Base-by-base conservation (phyloP, 2,797 vertebrate genomes). In the Chloroceryle amazona region DNA sequence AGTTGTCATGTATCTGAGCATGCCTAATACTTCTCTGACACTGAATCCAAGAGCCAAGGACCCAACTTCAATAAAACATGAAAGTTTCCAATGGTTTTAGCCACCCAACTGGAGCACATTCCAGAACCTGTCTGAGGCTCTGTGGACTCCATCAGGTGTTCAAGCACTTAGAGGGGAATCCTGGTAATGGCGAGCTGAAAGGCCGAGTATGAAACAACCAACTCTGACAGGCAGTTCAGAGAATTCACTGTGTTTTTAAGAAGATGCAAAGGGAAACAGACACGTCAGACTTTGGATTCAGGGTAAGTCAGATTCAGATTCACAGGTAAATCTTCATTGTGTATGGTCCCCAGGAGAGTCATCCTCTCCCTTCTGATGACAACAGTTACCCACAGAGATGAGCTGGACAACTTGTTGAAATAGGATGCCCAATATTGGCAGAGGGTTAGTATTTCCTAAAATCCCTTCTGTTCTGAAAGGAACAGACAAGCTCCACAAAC, bases 391-490 rank as follows among this genome's bases (percentile, higher is more conserved):
- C 37, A 54, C 18, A n/a, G 47, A 84, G 47, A 49, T 21, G 23
- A 60, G 44, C 7, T 44, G 66, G 44, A 26, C 35, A 84, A 28
- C 22, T 51, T 37, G 19, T n/a, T 20, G n/a, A 75, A 95, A n/a
- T 52, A 61, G 67, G 19, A 63, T 31, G 42, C 13, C 17, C 35
- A 21, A 60, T 86, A 66, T 3, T 55, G 44, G 52, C 39, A 85
- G 44, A 90, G 15, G 11, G 46, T 88, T 85, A 49, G 72, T 58
- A 37, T 76, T 54, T 54, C 49, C 71, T 41, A 57, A 94, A 82
- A 68, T 49, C 37, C 17, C 41, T 85, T 82, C 44, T 76, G 13
- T 58, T 41, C 41, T 41, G 41, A 41, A 41, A 82, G 37, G 29
- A 85, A 72, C 2, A 72, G 20, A 72, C 26, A 29, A 66, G 55